A percentile compares a stretch with the other conserved stretches of the same genome.
Evolutionary conservation across 2,888 invertebrate species (phyloP).

Genomic region (Agrenia bidenticulata): DNA sequence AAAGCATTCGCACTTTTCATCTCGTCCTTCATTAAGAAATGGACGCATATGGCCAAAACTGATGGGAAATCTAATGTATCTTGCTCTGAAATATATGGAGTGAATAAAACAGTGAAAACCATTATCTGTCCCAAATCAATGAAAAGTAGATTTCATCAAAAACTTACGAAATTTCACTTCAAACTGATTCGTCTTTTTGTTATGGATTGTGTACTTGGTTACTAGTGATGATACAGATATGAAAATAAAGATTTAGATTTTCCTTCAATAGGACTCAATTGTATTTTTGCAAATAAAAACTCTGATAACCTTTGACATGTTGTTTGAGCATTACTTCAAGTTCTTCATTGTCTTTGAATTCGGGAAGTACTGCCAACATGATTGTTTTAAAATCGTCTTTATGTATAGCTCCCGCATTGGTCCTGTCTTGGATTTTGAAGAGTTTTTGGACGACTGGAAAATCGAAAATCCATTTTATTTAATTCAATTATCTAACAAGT

Average conservation of each 20-base stretch:
- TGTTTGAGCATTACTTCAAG: slow-evolving; percentile 34
- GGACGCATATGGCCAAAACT: slow-evolving; percentile 42
- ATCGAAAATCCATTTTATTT: neutral
- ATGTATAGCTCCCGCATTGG: slow-evolving; percentile 36
- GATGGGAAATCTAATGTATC: slow-evolving; percentile 46
- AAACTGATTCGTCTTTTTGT: slow-evolving; percentile 46
- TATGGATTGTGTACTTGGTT: slow-evolving; percentile 43
- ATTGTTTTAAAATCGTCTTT: slow-evolving; percentile 38
- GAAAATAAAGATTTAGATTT: neutral
- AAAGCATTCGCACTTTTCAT: slow-evolving; percentile 40
- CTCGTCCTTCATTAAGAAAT: slow-evolving; percentile 46
- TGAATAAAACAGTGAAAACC: too few relatives aligned
- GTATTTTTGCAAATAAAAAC: neutral
- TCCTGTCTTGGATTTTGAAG: slow-evolving; percentile 45
- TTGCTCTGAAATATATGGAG: slow-evolving; percentile 32
- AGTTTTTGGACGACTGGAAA: slow-evolving; percentile 43
- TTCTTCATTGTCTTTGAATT: slow-evolving; percentile 16
- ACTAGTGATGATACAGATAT: slow-evolving; percentile 24
- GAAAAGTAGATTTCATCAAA: neutral
- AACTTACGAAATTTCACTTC: slow-evolving; percentile 46
- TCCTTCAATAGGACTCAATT: neutral
- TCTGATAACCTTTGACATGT: slow-evolving; percentile 42
- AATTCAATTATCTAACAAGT: too few relatives aligned
- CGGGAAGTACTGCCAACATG: slow-evolving; percentile 31
- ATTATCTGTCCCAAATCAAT: neutral